Evolutionary conservation across 1,140 invertebrate species (phyloP).

Genomic region (Aphaenogaster rudis): DNA sequence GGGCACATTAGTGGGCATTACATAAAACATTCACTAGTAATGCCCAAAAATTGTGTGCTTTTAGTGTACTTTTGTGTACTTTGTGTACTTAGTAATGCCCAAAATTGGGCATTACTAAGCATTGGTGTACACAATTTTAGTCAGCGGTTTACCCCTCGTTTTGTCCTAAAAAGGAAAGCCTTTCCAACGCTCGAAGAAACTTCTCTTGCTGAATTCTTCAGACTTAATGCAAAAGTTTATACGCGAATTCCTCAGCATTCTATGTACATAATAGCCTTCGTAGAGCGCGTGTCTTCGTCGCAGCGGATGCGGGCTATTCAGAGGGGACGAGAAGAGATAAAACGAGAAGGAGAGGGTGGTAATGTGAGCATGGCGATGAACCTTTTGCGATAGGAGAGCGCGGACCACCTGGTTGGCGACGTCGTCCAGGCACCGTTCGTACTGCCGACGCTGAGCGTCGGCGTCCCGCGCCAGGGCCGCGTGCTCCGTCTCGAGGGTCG

Average conservation of each 20-base stretch:
- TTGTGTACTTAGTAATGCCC: no score
- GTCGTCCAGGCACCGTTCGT: slow-evolving; percentile 92
- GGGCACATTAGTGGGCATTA: no score
- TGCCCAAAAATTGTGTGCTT: no score
- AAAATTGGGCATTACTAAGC: no score
- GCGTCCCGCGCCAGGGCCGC: slow-evolving; percentile 88
- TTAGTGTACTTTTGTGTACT: no score
- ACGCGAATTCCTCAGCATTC: neutral
- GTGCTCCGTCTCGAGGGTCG: slow-evolving; percentile 90
- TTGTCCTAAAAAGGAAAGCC: neutral
- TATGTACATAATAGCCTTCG: neutral
- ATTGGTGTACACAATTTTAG: no score
- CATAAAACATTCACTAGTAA: no score
- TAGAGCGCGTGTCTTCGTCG: neutral
- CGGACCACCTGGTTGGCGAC: slow-evolving; percentile 93
- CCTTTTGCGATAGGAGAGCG: slow-evolving; percentile 94
- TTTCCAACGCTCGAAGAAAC: neutral
- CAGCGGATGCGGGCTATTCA: neutral
- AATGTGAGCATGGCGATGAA: slow-evolving; percentile 83
- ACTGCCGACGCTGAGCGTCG: slow-evolving; percentile 90
- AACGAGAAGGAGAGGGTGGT: slow-evolving; percentile 51
- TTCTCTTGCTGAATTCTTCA: neutral
- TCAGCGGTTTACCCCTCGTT: neutral
- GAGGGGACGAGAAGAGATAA: neutral
- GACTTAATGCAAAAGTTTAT: neutral